Conservation (phyloP, 2,888 invertebrate species). For the Malacosoma neustria region DNA sequence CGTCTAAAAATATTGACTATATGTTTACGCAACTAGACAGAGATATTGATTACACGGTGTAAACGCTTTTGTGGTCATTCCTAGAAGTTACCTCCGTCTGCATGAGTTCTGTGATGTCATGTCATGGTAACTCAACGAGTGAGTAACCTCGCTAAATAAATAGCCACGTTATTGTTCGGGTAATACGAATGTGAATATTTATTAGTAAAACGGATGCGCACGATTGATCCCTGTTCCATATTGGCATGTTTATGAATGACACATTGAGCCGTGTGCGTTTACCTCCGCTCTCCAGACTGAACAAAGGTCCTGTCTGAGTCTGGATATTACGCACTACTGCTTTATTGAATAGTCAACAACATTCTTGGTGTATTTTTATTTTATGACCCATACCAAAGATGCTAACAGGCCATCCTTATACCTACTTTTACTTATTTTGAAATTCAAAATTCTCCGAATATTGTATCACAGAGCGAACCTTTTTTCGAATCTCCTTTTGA, state of each 20-base stretch:
- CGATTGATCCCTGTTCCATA: slow-evolving; percentile 50
- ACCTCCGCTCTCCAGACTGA: background rate
- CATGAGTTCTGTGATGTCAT: background rate
- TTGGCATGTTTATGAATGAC: slow-evolving; percentile 56
- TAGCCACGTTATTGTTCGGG: slow-evolving; percentile 35
- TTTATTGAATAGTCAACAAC: no score
- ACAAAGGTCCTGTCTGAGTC: no score
- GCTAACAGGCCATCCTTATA: no score
- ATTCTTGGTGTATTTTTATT: no score
- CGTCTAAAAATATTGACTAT: background rate
- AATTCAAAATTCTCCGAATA: no score
- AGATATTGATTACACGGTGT: slow-evolving; percentile 3
- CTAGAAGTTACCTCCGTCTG: slow-evolving; percentile 1
- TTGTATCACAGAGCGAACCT: no score
- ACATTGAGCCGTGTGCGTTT: slow-evolving; percentile 17
- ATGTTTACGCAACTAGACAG: background rate
- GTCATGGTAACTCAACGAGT: slow-evolving; percentile 15
- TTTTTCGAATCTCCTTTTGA: no score
- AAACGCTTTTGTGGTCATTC: slow-evolving; percentile 4
- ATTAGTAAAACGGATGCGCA: slow-evolving; percentile 50
- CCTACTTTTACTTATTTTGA: no score
- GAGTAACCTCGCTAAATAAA: slow-evolving; percentile 25
- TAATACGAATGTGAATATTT: slow-evolving; percentile 27
- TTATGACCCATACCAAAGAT: no score
- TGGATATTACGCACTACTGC: no score